Base-by-base conservation (phyloP, 2,888 invertebrate genomes). In the Acronicta leporina region DNA sequence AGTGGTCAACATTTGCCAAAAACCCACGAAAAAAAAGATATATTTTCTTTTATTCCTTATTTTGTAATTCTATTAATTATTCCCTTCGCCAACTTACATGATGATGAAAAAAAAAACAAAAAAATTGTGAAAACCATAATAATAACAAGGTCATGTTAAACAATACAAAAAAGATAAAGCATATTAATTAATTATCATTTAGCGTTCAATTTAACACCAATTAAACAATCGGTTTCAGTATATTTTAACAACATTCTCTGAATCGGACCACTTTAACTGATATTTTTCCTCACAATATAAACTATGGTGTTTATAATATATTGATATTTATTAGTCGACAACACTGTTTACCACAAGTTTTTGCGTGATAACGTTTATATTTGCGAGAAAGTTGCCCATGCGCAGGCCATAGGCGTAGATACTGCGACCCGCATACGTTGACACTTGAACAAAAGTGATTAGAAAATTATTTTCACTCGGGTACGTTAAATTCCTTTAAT, bases 351-450 rank as follows among this genome's bases (percentile, higher is more conserved):
- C 68, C 44, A 8, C 10, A 51, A 54, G 41, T 40, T 60, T 50
- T 46, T 40, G n/a, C 77, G 57, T 68, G 77, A 77, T 77, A 58
- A 40, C 33, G 25, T 42, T 33, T 30, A 27, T 80, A 86, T 87
- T 87, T 75, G 82, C 88, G 90, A 90, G 91, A 92, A 91, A 92
- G 91, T 88, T 73, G 69, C 59, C 16, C 50, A 44, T 35, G 0
- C 38, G 27, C 68, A 64, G 49, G 56, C 49, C 25, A 50, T 63
- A 40, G 59, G 15, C 5, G 7, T 58, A 57, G 45, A 68, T 53
- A 60, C 15, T 42, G 11, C 16, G 9, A 41, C 68, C 68, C 68
- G 73, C 68, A 68, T 68, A 10, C 10, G 25, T 5, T 6, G 38
- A 14, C 20, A 71, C 58, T 67, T 40, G 13, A 40, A 40, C 30